Conservation (phyloP, 2,888 invertebrate species). For the Blera fallax region DNA sequence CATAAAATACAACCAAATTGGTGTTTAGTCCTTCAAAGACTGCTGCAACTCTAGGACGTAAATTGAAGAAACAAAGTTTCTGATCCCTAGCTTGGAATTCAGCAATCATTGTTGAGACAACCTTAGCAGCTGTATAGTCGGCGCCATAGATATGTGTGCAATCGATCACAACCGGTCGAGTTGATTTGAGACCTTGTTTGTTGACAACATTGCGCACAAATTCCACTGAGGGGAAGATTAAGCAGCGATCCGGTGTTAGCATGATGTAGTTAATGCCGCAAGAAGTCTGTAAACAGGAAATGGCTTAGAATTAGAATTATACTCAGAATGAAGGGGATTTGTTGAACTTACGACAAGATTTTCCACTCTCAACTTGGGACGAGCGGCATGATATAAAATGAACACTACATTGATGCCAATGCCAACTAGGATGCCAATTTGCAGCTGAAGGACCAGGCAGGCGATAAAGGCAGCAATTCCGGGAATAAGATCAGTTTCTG, state of each 20-base stretch:
- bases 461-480: conserved; percentile 92
- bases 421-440: conserved; percentile 93
- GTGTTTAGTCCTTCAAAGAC: conserved; percentile 90
- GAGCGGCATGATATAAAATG: conserved; percentile 93
- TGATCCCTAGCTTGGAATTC: conserved; percentile 89
- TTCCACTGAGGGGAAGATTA: conserved; percentile 95
- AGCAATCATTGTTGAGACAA: conserved; percentile 88
- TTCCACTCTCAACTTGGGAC: conserved; percentile 92
- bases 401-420: conserved; percentile 92
- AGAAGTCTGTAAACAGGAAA: conserved; percentile 82
- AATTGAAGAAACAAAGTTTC: conserved; percentile 90
- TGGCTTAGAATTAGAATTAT: neutral
- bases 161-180: conserved; percentile 91
- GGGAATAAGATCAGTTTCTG: conserved; percentile 94
- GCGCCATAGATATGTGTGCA: conserved; percentile 94
- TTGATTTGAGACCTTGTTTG: conserved; percentile 88
- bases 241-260: conserved; percentile 93
- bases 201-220: conserved; percentile 93
- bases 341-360: conserved; percentile 85
- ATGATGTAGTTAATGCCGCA: conserved; percentile 89
- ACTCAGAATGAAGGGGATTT: neutral
- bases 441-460: conserved; percentile 91
- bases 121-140: conserved; percentile 93
- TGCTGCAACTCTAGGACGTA: conserved; percentile 91
- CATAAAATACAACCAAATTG: conserved; percentile 89